These are phyloP conservation scores for Meles meles DNA, from an alignment of 2,113 vertebrate genomes.

Conservation along the genomic window DNA sequence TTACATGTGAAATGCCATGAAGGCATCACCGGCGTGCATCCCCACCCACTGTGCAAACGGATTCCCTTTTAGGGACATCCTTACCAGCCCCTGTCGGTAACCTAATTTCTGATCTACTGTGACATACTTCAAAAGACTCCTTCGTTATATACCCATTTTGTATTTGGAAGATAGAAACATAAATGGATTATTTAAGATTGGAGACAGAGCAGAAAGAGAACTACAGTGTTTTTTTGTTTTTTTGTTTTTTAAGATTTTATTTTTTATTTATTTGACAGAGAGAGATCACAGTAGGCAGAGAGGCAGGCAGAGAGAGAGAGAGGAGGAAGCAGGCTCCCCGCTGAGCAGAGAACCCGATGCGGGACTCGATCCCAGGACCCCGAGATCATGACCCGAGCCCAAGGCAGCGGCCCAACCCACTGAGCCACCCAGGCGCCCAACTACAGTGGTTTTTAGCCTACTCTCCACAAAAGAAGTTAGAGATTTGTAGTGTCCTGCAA, in stretches of 20 bases:
- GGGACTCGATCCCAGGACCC: no score
- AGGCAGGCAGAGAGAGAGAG: no score
- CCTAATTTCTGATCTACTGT: neutral
- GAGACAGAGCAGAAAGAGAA: neutral
- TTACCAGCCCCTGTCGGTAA: no score
- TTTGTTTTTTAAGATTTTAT: no score
- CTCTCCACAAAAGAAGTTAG: neutral
- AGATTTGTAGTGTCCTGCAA: neutral
- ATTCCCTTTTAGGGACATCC: no score
- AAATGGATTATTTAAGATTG: neutral
- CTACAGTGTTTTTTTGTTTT: neutral
- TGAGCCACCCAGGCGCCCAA: no score
- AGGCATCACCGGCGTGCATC: fast-evolving
- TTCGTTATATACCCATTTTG: neutral
- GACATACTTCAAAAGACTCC: neutral
- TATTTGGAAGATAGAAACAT: neutral
- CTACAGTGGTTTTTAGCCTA: neutral
- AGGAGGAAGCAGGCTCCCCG: no score
- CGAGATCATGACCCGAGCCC: no score
- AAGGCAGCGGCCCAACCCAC: no score
- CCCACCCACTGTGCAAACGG: fast-evolving
- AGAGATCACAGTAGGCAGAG: no score
- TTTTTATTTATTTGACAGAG: no score
- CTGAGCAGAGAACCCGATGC: no score
- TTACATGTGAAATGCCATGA: neutral